Base-by-base conservation (phyloP, 2,888 invertebrate species). In the Ophonus ardosiacus region DNA sequence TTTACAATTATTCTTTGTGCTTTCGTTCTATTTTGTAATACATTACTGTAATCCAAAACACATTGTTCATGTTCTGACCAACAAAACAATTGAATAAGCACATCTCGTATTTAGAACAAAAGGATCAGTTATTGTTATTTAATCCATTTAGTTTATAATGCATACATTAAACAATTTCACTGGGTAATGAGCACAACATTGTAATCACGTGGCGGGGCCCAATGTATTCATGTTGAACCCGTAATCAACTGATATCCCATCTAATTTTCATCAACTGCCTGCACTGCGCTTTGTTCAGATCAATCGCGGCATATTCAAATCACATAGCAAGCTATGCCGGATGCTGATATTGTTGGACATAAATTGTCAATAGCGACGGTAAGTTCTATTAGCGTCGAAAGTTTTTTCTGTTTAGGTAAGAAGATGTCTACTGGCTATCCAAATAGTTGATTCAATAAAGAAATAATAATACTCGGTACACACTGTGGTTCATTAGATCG, bases 131-230 rank as follows among this genome's bases (percentile, higher is more conserved):
- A 71, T 43, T 43, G 71, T 43, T 40, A 18, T 71, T 17, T 43
- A 71, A 43, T 71, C 18, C 71, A 7, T 18, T 43, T 17, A 71
- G 40, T 71, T 13, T 68, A 7, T 71, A 43, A 43, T 43, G 17
- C 71, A 71, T 71, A 8, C 43, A 71, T 43, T 71, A 43, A 68
- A 71, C 43, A 43, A 71, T 43, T 71, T 71, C 71, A 71, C 71
- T 17, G 71, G 17, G 17, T 71, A 71, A 71, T 71, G 71, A 71
- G 15, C 71, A 17, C 15, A 43, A 71, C 40, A 71, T 17, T 71
- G 40, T 17, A 71, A 43, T 71, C 43, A 43, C 17, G 40, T 21
- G 71, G 71, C 18, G 15, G 17, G 43, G 17, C 71, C 15, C 43
- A 71, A 40, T 43, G 71, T 21, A 43, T 17, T 43, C 71, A 43